These are phyloP conservation scores for Tachina fera DNA, from an alignment of 2,888 invertebrate species.

Conservation along the genomic window DNA sequence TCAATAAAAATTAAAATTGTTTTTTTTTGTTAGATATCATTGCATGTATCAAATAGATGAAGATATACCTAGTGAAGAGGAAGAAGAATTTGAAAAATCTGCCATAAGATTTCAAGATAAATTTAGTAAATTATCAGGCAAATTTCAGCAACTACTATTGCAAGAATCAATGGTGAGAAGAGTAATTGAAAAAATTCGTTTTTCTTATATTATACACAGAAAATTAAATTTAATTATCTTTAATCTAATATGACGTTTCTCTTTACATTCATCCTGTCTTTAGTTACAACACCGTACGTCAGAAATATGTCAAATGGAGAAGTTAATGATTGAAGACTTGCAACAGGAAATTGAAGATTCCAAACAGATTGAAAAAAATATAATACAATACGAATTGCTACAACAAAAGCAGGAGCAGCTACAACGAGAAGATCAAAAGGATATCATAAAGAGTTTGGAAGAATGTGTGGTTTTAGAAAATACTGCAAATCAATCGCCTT, in stretches of 20 bases:
- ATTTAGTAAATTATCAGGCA: constrained; percentile 88
- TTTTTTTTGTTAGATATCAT: constrained; percentile 85
- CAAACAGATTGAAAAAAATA: constrained; percentile 82
- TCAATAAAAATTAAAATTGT: background rate
- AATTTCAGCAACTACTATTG: constrained; percentile 88
- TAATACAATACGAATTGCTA: constrained; percentile 75
- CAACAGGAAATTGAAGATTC: constrained; percentile 86
- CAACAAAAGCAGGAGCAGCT: constrained; percentile 62
- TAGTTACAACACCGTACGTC: constrained; percentile 89
- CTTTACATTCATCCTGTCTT: constrained; percentile 69
- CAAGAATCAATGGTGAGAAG: constrained; percentile 90
- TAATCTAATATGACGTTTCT: background rate
- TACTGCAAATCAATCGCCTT: constrained; percentile 19
- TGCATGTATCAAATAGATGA: constrained; percentile 86
- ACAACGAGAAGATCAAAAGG: constrained; percentile 47
- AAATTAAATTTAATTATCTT: background rate
- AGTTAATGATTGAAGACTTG: constrained; percentile 89
- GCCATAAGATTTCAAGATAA: constrained; percentile 88
- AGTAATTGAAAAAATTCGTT: constrained; percentile 59
- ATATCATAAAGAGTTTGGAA: constrained; percentile 10
- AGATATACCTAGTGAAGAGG: constrained; percentile 87
- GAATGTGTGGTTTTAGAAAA: constrained; percentile 9
- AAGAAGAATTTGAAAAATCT: constrained; percentile 88
- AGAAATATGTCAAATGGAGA: constrained; percentile 90
- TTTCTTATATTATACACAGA: background rate